phyloP scores from a whole-genome alignment of 2,113 vertebrate genomes.

The Crotalus horridus region DNA sequence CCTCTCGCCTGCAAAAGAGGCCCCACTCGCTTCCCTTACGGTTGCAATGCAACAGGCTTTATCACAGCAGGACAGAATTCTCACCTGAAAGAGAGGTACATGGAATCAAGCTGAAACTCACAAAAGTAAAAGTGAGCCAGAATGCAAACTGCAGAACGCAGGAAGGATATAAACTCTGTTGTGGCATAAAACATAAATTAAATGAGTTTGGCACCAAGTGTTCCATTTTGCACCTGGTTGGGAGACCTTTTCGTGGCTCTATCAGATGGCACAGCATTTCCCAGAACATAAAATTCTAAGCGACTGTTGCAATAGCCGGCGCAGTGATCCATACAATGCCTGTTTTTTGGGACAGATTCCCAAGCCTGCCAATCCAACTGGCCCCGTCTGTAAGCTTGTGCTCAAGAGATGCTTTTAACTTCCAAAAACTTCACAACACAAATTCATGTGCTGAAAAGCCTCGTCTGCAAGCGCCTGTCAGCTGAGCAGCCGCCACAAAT shows the following conservation, averaged over 20 bases:
- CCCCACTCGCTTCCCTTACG: too few species aligned
- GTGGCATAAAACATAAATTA: background rate
- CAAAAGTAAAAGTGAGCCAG: background rate
- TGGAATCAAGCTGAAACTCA: too few species aligned
- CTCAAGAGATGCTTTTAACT: background rate
- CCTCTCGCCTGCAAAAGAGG: constrained; percentile 21
- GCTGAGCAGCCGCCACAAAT: constrained; percentile 14
- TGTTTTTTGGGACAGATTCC: background rate
- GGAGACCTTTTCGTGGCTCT: background rate
- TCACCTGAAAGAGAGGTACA: background rate
- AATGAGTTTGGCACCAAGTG: background rate
- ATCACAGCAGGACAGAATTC: background rate
- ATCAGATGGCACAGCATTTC: background rate
- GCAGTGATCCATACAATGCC: background rate
- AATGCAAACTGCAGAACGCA: background rate
- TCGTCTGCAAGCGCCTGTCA: background rate
- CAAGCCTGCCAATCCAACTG: background rate
- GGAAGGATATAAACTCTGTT: background rate
- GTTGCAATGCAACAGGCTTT: background rate
- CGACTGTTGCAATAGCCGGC: background rate
- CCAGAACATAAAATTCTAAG: background rate
- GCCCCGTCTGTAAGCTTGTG: background rate
- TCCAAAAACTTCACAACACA: constrained; percentile 1
- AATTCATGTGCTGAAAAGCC: accelerated
- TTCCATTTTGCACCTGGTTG: background rate